phyloP scores from a whole-genome alignment of 2,888 invertebrate species.

The Epinotia nisella region DNA sequence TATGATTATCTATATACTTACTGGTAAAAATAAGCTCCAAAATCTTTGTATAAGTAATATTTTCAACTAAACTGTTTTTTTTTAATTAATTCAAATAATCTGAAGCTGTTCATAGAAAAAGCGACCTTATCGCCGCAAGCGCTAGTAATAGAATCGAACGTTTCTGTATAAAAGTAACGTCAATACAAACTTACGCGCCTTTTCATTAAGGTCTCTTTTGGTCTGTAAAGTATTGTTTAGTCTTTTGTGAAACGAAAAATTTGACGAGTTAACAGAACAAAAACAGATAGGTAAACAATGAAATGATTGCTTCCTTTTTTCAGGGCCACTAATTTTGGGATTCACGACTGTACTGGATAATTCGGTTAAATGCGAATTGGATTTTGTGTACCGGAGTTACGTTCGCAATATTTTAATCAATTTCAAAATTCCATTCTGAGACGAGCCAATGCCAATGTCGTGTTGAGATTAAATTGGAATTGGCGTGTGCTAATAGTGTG shows the following conservation, averaged over 20 bases:
- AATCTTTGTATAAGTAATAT: background rate
- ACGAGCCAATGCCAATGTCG: too few relatives aligned
- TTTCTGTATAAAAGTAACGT: background rate
- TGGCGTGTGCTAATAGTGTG: too few relatives aligned
- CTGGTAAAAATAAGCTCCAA: background rate
- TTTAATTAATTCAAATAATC: background rate
- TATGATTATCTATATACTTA: background rate
- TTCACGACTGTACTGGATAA: background rate
- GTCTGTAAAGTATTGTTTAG: background rate
- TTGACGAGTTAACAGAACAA: slow-evolving; percentile 29
- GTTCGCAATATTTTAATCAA: too few relatives aligned
- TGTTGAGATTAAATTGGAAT: too few relatives aligned
- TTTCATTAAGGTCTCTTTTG: background rate
- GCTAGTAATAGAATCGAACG: background rate
- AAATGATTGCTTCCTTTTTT: slow-evolving; percentile 16
- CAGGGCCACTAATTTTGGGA: background rate
- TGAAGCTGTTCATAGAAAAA: background rate
- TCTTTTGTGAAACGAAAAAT: slow-evolving; percentile 13
- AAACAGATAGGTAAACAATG: slow-evolving; percentile 25
- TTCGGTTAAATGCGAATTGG: background rate
- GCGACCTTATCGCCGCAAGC: background rate
- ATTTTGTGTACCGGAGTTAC: too few relatives aligned
- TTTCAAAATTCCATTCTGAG: too few relatives aligned
- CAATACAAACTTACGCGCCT: background rate
- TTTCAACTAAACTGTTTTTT: background rate